Percentiles rank a stretch among this genome's conserved stretches.
These are phyloP conservation scores for Pogonomyrmex barbatus DNA, from an alignment of 1,140 invertebrate species.

Conservation along the genomic window DNA sequence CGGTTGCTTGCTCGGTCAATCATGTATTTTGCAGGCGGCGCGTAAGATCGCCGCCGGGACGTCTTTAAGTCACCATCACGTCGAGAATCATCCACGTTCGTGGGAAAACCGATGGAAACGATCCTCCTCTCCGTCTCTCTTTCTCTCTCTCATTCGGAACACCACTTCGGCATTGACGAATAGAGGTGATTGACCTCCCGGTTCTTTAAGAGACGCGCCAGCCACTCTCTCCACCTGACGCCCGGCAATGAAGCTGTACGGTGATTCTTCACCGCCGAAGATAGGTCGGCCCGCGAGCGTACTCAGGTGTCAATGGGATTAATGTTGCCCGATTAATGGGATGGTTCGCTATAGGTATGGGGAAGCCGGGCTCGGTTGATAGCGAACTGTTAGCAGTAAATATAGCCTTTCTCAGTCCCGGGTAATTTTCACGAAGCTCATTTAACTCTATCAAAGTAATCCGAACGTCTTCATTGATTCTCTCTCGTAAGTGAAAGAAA, in stretches of 20 bases:
- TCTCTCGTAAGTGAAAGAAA: neutral
- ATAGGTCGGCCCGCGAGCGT: slow-evolving; percentile 45
- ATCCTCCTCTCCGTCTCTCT: slow-evolving; percentile 24
- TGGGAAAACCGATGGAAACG: slow-evolving; percentile 64
- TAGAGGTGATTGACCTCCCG: slow-evolving; percentile 59
- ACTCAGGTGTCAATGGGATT: slow-evolving; percentile 59
- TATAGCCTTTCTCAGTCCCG: slow-evolving; percentile 11
- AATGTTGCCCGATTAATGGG: slow-evolving; percentile 58
- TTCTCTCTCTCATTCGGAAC: slow-evolving; percentile 49
- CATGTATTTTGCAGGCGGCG: slow-evolving; percentile 31
- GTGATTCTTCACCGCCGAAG: slow-evolving; percentile 63
- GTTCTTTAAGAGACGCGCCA: slow-evolving; percentile 56
- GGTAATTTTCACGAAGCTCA: slow-evolving; percentile 38
- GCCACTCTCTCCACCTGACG: slow-evolving; percentile 57
- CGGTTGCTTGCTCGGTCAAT: slow-evolving; percentile 7
- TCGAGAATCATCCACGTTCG: slow-evolving; percentile 24
- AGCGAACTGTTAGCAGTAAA: slow-evolving; percentile 44
- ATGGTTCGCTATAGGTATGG: slow-evolving; percentile 37
- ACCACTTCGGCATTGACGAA: slow-evolving; percentile 63
- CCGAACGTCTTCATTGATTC: slow-evolving; percentile 14
- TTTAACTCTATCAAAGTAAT: slow-evolving; percentile 46
- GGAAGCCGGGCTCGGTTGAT: neutral
- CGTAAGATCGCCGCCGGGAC: neutral
- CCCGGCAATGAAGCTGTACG: slow-evolving; percentile 52
- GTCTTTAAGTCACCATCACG: slow-evolving; percentile 53